Percentiles rank a stretch among this genome's conserved stretches.
These are phyloP conservation scores for Bombus huntii DNA, from an alignment of 1,140 invertebrate genomes.

Conservation along the genomic window DNA sequence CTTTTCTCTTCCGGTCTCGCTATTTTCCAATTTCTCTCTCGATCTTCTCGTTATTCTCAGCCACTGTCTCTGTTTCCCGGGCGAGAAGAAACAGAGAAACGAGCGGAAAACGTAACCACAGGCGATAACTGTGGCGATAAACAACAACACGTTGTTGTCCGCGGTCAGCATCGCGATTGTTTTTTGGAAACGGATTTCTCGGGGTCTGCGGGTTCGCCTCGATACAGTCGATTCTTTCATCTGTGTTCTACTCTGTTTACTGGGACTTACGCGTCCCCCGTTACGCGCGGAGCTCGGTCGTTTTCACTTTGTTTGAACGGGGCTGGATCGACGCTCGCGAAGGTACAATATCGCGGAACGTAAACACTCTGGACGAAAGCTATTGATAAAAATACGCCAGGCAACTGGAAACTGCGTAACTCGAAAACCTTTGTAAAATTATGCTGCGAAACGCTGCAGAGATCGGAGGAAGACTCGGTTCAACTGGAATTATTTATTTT, in stretches of 20 bases:
- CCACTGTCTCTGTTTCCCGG: neutral
- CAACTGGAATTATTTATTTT: too few species aligned
- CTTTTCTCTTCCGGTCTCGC: neutral
- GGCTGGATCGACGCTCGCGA: too few species aligned
- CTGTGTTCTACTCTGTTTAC: neutral
- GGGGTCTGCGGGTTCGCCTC: slow-evolving; percentile 5
- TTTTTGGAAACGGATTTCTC: slow-evolving; percentile 16
- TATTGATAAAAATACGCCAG: too few species aligned
- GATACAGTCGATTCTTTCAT: neutral
- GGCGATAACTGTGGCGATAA: neutral
- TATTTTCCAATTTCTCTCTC: too few species aligned
- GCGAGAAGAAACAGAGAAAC: neutral
- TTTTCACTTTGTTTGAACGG: neutral
- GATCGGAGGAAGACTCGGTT: rapidly evolving
- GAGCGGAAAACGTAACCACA: slow-evolving; percentile 16
- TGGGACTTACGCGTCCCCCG: neutral
- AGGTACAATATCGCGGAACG: too few species aligned
- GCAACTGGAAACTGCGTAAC: too few species aligned
- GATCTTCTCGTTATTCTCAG: neutral
- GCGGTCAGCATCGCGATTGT: slow-evolving; percentile 19
- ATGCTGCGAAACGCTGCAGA: too few species aligned
- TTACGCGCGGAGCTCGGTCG: neutral
- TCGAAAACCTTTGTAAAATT: too few species aligned
- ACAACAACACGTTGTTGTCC: neutral
- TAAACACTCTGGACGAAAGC: too few species aligned